phyloP scores from a whole-genome alignment of 2,113 vertebrate genomes.

The Xenus cinereus region DNA sequence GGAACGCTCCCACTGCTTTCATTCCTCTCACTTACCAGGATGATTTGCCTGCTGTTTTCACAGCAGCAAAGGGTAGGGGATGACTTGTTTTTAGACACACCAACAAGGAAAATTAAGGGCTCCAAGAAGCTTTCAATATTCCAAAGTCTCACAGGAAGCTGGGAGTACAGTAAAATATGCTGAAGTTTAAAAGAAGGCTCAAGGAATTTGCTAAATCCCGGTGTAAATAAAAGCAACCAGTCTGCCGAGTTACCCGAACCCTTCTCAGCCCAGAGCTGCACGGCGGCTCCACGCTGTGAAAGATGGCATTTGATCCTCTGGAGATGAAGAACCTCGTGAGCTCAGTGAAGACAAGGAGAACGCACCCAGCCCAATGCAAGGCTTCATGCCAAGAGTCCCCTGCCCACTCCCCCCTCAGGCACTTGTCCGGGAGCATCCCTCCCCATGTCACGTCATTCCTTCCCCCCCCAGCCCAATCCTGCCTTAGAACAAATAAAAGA shows the following conservation, averaged over 20 bases:
- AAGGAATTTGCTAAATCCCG: background rate
- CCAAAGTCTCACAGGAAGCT: background rate
- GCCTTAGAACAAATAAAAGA: background rate
- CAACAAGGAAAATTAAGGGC: background rate
- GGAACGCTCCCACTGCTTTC: background rate
- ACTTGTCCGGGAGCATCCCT: background rate
- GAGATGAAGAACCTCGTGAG: background rate
- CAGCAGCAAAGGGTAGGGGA: background rate
- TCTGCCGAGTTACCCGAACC: background rate
- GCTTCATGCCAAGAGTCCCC: background rate
- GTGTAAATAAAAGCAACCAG: background rate
- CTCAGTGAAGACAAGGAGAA: background rate
- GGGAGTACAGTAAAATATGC: background rate
- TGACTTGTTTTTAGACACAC: background rate
- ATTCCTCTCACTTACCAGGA: background rate
- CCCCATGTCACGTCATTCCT: background rate
- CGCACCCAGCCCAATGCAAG: accelerated
- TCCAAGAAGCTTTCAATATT: background rate
- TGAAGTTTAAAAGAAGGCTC: background rate
- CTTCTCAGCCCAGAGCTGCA: background rate
- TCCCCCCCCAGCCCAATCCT: background rate
- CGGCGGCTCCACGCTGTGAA: background rate
- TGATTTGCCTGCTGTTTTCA: background rate
- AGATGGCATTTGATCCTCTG: background rate
- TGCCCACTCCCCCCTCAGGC: background rate